Base-by-base conservation (phyloP, 2,888 invertebrate genomes). In the Nymphalis urticae region DNA sequence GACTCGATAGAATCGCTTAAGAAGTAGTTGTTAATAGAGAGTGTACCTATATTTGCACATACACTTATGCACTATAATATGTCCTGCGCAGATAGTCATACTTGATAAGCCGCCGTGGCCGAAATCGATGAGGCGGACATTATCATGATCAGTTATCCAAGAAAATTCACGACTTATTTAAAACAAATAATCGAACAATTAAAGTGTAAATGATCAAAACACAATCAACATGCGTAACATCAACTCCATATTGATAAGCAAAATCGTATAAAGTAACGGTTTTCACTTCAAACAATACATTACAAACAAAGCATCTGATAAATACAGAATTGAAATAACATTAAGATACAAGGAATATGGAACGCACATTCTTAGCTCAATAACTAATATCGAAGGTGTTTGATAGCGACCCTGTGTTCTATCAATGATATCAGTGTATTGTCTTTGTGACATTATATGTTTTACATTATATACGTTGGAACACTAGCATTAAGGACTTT, bases 401-500 rank as follows among this genome's bases (percentile, higher is more conserved):
- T 67, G 80, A 82, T 82, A 81, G 76, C 68, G 69, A 71, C 69
- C 72, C 76, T 79, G 80, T 80, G 78, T 76, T 73, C 77, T 83
- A 83, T 84, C 82, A 73, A 73, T 71, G 75, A 84, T 83, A 81
- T 80, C 54, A 68, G 69, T 58, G 78, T 70, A 81, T 84, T 84
- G 84, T 84, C 80, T 10, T 36, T 13, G 24, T 10, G 17, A 54
- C 27, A 27, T 54, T 17, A 27, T 54, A 16, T 27, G 24, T 54
- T 27, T 19, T 10, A 27, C 8, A 54, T 21, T 54, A 10, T 27
- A 54, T n/a, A 27, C 24, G 24, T 19, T 50, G 19, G 19, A 50
- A 50, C 9, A n/a, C 42, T 13, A 42, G 42, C 42, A 42, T 13
- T 42, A 10, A 4, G 3, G 13, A 42, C 42, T 13, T 13, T 42